Percentiles rank a stretch among this genome's conserved stretches.
These are phyloP conservation scores for Nowickia ferox DNA, from an alignment of 2,888 invertebrate genomes.

Conservation along the genomic window DNA sequence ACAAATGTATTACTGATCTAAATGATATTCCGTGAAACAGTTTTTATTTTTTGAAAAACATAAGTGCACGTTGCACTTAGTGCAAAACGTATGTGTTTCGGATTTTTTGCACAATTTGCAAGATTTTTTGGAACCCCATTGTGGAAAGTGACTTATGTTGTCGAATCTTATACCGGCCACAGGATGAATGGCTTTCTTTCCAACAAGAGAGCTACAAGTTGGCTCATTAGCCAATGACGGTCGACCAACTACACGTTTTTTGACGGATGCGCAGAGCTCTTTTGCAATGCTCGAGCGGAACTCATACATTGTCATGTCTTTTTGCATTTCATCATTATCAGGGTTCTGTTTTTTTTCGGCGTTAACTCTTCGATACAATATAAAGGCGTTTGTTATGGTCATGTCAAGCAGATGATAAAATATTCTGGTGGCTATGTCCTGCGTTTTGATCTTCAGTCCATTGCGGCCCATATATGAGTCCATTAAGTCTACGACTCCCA, in stretches of 20 bases:
- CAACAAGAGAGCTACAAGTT: conserved; percentile 3
- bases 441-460: conserved; percentile 34
- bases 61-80: conserved; percentile 37
- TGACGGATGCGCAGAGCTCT: no score
- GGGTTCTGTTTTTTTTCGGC: conserved; percentile 34
- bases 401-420: no score
- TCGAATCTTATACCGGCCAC: background rate
- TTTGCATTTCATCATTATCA: background rate
- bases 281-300: no score
- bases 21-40: background rate
- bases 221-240: no score
- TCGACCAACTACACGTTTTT: background rate
- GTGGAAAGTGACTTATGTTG: no score
- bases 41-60: conserved; percentile 44
- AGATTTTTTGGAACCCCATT: conserved; percentile 33
- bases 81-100: conserved; percentile 38
- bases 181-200: background rate
- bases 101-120: conserved; percentile 42
- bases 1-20: background rate
- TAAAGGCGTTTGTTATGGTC: no score
- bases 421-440: conserved; percentile 25
- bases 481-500: conserved; percentile 66
- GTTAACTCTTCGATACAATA: no score
- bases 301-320: no score
- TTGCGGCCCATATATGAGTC: conserved; percentile 73